Evolutionary conservation across 2,797 vertebrate genomes (phyloP).

Genomic region (Crypturellus tataupa): DNA sequence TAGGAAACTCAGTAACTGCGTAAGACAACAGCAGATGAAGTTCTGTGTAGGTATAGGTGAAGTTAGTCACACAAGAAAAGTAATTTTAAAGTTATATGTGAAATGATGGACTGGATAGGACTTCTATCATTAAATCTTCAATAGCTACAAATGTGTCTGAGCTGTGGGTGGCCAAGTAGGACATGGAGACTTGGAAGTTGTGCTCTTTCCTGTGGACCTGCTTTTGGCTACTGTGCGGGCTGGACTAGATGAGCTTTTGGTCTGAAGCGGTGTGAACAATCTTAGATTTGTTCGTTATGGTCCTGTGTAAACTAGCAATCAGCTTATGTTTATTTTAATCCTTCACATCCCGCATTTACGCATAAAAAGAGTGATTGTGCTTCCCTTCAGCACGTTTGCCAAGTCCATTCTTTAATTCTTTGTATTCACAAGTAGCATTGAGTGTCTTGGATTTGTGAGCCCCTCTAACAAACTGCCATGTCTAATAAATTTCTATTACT

Average conservation of each 20-base stretch:
- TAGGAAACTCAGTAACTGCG: background rate
- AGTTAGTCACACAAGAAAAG: background rate
- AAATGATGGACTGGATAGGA: background rate
- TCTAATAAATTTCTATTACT: background rate
- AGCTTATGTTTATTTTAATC: background rate
- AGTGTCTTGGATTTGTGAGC: background rate
- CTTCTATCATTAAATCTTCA: background rate
- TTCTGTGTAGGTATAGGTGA: background rate
- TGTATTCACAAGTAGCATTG: background rate
- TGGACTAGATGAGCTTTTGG: background rate
- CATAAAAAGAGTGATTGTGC: background rate
- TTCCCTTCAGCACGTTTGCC: background rate
- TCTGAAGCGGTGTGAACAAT: background rate
- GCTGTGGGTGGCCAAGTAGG: background rate
- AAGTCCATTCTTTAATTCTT: background rate
- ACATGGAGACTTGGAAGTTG: fast-evolving
- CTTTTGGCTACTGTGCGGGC: background rate
- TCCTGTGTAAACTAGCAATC: background rate
- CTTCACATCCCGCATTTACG: background rate
- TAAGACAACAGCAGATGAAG: background rate
- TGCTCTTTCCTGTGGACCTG: background rate
- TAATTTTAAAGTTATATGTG: background rate
- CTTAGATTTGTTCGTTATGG: background rate
- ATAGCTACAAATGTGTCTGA: background rate
- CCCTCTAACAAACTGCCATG: background rate